Base-by-base conservation (phyloP, 2,113 vertebrate species). In the Anseranas semipalmata region DNA sequence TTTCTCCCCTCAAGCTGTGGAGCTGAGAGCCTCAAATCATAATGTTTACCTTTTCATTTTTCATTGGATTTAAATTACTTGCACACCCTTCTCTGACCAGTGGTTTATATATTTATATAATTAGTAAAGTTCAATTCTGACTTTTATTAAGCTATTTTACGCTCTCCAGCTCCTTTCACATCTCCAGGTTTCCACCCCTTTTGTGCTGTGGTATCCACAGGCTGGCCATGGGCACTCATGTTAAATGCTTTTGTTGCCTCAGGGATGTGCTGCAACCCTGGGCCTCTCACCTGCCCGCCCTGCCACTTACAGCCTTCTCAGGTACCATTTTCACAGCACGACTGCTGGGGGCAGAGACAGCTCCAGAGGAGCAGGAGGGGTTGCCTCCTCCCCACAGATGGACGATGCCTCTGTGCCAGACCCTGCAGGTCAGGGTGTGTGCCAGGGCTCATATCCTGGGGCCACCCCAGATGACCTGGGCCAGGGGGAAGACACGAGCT, bases 281-380 rank as follows among this genome's bases (percentile, higher is more conserved):
- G 6, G 50, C 9, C 24, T 41, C 50, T 63, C 9, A 1, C 28
- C 15, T 10, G 2, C 56, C 70, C 1, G 0, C 70, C 62, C 12
- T 10, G 32, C 41, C 10, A 2, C n/a, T 62, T 59, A 18, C 27
- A 93, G 18, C 15, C 21, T 41, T 45, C 56, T 67, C 28, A 13
- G 1, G 20, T 28, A 25, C 27, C 1, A 1, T 15, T 25, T 50
- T 59, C 32, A 46, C 43, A 65, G 25, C 14, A 6, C 1, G 11
- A 39, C 27, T 65, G 12, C 18, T 10, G 5, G 7, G 58, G 13
- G 4, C 7, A 53, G 53, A 65, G 20, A 15, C 7, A 41, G 17
- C 35, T 89, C 30, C 58, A 67, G 6, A 12, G 2, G 21, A 60
- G 15, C 25, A 28, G 21, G 7, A 55, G 12, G 6, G 25, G 45